phyloP scores from a whole-genome alignment of 2,797 vertebrate genomes.

The Melanogrammus aeglefinus region DNA sequence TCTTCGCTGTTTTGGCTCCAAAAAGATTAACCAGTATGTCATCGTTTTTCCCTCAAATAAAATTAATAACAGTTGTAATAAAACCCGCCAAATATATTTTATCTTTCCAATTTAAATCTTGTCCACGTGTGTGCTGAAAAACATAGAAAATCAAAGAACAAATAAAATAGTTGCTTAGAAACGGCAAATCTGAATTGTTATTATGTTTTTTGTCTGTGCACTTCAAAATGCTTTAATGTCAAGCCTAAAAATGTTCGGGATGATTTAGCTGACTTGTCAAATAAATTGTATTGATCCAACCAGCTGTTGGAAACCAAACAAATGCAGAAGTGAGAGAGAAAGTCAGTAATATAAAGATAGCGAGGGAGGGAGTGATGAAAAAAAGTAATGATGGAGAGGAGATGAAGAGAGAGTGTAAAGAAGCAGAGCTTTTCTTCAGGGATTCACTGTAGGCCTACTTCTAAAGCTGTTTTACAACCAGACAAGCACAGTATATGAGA shows the following conservation, averaged over 20 bases:
- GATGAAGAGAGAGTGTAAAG: conserved; percentile 12
- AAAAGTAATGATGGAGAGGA: not conserved
- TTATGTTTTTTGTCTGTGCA: conserved; percentile 15
- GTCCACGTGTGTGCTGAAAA: conserved; percentile 6
- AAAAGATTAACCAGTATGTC: not conserved
- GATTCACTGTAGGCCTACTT: conserved; percentile 62
- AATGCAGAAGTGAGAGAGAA: not conserved
- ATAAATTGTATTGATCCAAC: conserved; percentile 28
- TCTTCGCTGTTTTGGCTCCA: not conserved
- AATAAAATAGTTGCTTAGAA: not conserved
- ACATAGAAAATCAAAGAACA: conserved; percentile 34
- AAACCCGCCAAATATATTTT: not conserved
- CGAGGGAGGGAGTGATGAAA: conserved; percentile 9
- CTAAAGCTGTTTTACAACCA: conserved; percentile 62
- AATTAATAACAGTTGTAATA: not conserved
- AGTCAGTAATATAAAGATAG: not conserved
- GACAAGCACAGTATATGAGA: conserved; percentile 65
- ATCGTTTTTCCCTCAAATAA: not conserved
- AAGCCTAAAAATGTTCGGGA: conserved; percentile 30
- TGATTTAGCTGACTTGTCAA: conserved; percentile 27
- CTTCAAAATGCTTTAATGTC: conserved; percentile 25
- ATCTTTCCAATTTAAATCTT: conserved; percentile 2
- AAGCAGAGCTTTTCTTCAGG: conserved; percentile 39
- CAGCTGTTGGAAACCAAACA: too few species aligned
- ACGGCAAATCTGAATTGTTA: not conserved